A percentile compares a stretch with the other conserved stretches of the same genome.
Evolutionary conservation across 1,140 invertebrate species (phyloP).

Genomic region (Dinoponera quadriceps): DNA sequence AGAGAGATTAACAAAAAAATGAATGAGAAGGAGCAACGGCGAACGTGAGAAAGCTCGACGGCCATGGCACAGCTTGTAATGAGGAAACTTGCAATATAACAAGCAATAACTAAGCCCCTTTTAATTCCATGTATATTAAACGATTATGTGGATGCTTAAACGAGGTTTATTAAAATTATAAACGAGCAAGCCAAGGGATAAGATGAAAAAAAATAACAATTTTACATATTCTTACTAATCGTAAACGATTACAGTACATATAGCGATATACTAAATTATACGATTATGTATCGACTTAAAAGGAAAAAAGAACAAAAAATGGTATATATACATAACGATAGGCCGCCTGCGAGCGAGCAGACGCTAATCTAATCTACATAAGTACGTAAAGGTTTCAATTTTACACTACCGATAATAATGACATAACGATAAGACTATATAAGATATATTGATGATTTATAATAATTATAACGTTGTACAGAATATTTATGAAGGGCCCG

Average conservation of each 20-base stretch:
- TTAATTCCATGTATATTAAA: conserved; percentile 85
- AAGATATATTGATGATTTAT: conserved; percentile 85
- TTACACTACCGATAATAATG: conserved; percentile 86
- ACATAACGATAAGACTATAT: conserved; percentile 83
- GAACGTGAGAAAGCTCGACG: conserved; percentile 72
- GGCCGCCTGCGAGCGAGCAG: conserved; percentile 71
- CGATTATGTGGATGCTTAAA: conserved; percentile 84
- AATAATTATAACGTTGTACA: conserved; percentile 85
- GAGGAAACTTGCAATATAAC: conserved; percentile 85
- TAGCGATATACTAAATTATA: conserved; percentile 85
- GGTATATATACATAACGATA: conserved; percentile 78
- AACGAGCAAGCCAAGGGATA: conserved; percentile 78
- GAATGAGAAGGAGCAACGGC: conserved; percentile 32
- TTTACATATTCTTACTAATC: conserved; percentile 86
- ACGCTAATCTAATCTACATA: conserved; percentile 83
- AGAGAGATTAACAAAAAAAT: conserved; percentile 12
- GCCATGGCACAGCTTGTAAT: conserved; percentile 78
- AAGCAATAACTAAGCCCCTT: conserved; percentile 85
- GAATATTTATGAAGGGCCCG: conserved; percentile 85
- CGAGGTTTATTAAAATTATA: conserved; percentile 81
- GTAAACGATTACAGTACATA: conserved; percentile 84
- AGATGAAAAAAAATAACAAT: conserved; percentile 81
- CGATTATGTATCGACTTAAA: conserved; percentile 83
- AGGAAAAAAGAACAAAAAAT: conserved; percentile 77
- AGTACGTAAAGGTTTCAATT: conserved; percentile 86